Base-by-base conservation (phyloP, 2,888 invertebrate species). In the Schizotus pectinicornis region DNA sequence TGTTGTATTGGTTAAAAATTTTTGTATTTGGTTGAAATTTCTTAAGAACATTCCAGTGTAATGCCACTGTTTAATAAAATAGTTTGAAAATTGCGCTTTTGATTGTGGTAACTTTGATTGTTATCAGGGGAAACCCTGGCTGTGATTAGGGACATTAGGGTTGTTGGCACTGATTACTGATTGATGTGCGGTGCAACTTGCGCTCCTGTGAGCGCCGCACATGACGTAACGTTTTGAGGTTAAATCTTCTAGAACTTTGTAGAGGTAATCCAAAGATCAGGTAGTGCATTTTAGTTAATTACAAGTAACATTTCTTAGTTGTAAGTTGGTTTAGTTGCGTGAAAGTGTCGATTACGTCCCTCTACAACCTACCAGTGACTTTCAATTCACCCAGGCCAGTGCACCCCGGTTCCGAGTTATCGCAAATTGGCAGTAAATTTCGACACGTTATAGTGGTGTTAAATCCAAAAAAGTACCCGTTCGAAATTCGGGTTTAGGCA, bases 121-220 rank as follows among this genome's bases (percentile, higher is more conserved):
- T 31, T 33, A 7, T 8, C 7, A 30, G 30, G 22, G 9, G 6
- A 7, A 8, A 11, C 3, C 7, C 12, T 22, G n/a, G n/a, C n/a
- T n/a, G n/a, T n/a, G 14, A 34, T 22, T 38, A 13, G 12, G n/a
- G n/a, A n/a, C n/a, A 6, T 6, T 6, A 41, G 39, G 54, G 41
- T 50, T 47, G 51, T 41, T 22, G 41, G 32, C 57, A 57, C 42
- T 51, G 56, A 38, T 37, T 9, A 30, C 6, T 37, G 52, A 52
- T 37, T n/a, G n/a, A 43, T 45, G 37, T 33, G 41, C 33, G 22
- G 11, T 34, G 34, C 42, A 35, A 39, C 37, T 48, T 43, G 58
- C 54, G 53, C 58, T 58, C 58, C 42, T 50, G 50, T 50, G 55
- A 59, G 59, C 55, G 55, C 50, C 32, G 55, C 59, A 55, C 55